Conservation (phyloP, 1,140 invertebrate species). For the Drosophila seguyi region DNA sequence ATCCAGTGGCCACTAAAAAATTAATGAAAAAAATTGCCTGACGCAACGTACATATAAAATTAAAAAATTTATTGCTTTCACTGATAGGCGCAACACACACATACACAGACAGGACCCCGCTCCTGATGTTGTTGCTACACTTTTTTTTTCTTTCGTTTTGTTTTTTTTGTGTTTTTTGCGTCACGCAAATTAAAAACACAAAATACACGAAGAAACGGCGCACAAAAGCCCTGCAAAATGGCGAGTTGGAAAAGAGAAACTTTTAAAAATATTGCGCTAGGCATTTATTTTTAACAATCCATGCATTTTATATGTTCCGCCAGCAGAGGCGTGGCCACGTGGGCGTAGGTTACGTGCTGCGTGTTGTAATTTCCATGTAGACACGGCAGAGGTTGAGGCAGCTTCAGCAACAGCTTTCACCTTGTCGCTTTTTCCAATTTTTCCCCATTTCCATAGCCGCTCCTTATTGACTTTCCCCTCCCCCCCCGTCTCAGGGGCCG, state of each 20-base stretch:
- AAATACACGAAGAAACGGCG: slow-evolving; percentile 39
- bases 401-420: slow-evolving; percentile 55
- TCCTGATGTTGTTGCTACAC: neutral
- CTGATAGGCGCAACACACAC: slow-evolving; percentile 63
- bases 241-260: slow-evolving; percentile 31
- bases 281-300: slow-evolving; percentile 78
- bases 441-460: slow-evolving; percentile 48
- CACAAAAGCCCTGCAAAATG: slow-evolving; percentile 12
- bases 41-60: slow-evolving; percentile 62
- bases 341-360: slow-evolving; percentile 34
- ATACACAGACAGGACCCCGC: slow-evolving; percentile 47
- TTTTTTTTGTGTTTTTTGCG: neutral
- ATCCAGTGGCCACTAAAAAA: slow-evolving; percentile 69
- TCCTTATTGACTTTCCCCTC: slow-evolving; percentile 41
- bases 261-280: slow-evolving; percentile 72
- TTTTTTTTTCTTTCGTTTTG: neutral
- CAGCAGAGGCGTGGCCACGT: slow-evolving; percentile 12
- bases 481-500: neutral
- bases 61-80: slow-evolving; percentile 80
- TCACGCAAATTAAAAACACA: slow-evolving; percentile 69
- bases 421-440: slow-evolving; percentile 81
- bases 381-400: slow-evolving; percentile 29
- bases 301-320: slow-evolving; percentile 73
- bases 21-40: slow-evolving; percentile 73
- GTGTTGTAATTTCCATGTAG: slow-evolving; percentile 77